Conservation (phyloP, 2,797 vertebrate genomes). For the Cottoperca gobio region DNA sequence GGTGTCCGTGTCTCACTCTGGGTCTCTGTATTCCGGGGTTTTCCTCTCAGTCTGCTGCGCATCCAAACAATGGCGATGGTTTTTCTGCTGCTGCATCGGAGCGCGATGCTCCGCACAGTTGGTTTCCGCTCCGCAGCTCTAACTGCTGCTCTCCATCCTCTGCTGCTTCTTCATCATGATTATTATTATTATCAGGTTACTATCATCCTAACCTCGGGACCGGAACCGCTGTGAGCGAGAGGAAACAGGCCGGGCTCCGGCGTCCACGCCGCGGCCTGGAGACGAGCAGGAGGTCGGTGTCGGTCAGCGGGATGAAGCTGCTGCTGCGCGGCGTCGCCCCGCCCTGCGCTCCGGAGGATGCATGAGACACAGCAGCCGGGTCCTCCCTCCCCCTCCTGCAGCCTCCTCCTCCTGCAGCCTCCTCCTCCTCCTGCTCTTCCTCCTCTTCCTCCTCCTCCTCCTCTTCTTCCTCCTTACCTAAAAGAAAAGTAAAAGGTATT, state of each 20-base stretch:
- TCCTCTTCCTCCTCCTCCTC: background rate
- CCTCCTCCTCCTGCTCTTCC: background rate
- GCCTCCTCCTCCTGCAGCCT: too few species aligned
- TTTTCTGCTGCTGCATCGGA: slow-evolving; percentile 76
- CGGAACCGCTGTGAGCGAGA: slow-evolving; percentile 12
- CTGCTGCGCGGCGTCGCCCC: slow-evolving; percentile 64
- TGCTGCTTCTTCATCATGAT: background rate
- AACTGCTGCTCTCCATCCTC: background rate
- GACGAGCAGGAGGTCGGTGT: slow-evolving; percentile 73
- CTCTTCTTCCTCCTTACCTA: too few species aligned
- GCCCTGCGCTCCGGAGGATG: slow-evolving; percentile 54
- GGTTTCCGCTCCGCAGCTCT: slow-evolving; percentile 24
- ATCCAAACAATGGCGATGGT: slow-evolving; percentile 84
- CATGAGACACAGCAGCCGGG: too few species aligned
- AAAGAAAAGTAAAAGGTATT: too few species aligned
- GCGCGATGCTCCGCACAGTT: slow-evolving; percentile 53
- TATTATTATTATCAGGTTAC: background rate
- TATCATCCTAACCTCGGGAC: background rate
- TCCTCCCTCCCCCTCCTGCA: too few species aligned
- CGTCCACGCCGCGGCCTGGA: slow-evolving; percentile 67
- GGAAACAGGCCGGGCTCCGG: slow-evolving; percentile 37
- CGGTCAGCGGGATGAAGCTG: slow-evolving; percentile 64
- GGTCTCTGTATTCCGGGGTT: slow-evolving; percentile 48
- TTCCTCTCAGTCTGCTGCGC: slow-evolving; percentile 69
- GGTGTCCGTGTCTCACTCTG: too few species aligned